Base-by-base conservation (phyloP, 2,797 vertebrate genomes). In the Pseudomugil gertrudae region DNA sequence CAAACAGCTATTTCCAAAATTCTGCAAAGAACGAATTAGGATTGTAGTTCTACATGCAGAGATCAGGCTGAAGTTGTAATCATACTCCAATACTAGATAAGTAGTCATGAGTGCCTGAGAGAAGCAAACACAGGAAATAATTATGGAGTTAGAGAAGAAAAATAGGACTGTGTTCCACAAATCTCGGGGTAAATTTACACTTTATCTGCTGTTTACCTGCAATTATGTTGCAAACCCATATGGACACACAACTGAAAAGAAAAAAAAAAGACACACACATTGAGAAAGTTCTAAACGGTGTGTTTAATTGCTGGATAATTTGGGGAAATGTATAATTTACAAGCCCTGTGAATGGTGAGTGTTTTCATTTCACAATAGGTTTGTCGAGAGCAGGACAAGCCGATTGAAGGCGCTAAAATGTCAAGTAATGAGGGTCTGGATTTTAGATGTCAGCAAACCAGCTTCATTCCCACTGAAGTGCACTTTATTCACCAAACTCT, bases 321-420 rank as follows among this genome's bases (percentile, higher is more conserved):
- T 72, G 60, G 72, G 84, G 56, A 75, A 76, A 79, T 67, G 66
- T 81, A 85, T 88, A 62, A 78, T 85, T 88, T 80, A 84, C 79
- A 76, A 59, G 66, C 68, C 23, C 51, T 51, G 66, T 57, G 35
- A 69, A 69, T 26, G 29, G 66, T 50, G 72, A 83, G 74, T 76
- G 77, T 81, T 87, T 92, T 69, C 63, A 67, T 84, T 89, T 75
- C 51, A 78, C 78, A 77, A 85, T 80, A 57, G 73, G 61, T 72
- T 29, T 76, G 63, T 62, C 27, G 57, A 85, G 73, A 79, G 77
- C 68, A 52, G 60, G 79, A 80, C 63, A 77, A 55, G 56, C 83
- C 89, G 79, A 88, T 84, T 87, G 77, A 84, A 87, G 81, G 87
- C 78, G 80, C 82, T 72, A 48, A 87, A 89, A 87, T 88, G 86